These are phyloP conservation scores for Luidia sarsii DNA, from an alignment of 53 echinoderm and acorn worm genomes.

Conservation along the genomic window DNA sequence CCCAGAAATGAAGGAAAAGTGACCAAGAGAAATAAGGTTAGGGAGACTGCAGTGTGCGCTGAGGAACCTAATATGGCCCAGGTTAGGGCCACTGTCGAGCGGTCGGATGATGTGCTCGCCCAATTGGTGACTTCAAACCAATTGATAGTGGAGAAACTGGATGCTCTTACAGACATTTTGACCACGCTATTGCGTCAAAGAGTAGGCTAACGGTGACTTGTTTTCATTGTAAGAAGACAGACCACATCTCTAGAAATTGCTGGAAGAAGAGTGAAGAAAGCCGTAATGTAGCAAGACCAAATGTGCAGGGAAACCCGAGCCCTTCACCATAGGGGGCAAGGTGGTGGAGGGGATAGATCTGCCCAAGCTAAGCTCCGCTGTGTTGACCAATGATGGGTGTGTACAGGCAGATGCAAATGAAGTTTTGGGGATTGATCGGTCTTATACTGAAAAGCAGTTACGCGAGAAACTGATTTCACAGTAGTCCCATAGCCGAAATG, in stretches of 20 bases:
- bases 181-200: neutral
- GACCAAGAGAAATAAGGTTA: neutral
- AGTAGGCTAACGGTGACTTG: slow-evolving; percentile 18
- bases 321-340: slow-evolving; percentile 40
- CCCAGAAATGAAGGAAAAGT: neutral
- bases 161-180: slow-evolving; percentile 1
- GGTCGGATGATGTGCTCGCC: slow-evolving; percentile 4
- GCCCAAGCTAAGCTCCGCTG: neutral
- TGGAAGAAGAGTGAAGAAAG: neutral
- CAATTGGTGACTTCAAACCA: slow-evolving; percentile 20
- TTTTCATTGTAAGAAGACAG: slow-evolving; percentile 28
- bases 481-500: slow-evolving; percentile 16
- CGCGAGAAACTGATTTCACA: slow-evolving; percentile 11
- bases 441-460: neutral
- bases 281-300: neutral
- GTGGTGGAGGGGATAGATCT: slow-evolving; percentile 1
- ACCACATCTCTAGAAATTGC: slow-evolving; percentile 22
- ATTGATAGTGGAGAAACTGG: slow-evolving; percentile 1
- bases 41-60: neutral
- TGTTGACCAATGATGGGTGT: neutral
- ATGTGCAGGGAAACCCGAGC: neutral
- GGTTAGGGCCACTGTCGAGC: neutral
- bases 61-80: neutral
- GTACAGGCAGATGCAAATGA: neutral
- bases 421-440: neutral